Evolutionary conservation across 2,113 vertebrate species (phyloP), one percentile per base, ranked within the genome.

Genomic region (Silurus glanis): DNA sequence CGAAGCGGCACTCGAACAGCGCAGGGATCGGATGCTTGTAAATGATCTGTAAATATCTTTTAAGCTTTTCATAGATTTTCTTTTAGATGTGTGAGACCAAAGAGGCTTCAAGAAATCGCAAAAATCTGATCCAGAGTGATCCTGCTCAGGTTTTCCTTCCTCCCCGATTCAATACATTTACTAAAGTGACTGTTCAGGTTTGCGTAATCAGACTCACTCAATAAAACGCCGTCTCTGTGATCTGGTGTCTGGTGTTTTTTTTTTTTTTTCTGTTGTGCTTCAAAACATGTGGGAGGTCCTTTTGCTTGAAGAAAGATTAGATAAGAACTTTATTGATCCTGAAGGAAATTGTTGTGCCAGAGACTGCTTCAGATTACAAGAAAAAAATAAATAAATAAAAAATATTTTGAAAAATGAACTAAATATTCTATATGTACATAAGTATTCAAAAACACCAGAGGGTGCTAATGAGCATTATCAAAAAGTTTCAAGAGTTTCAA

Each of bases 1-100:
- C 66, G 23, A 62, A 84, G 88, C 87, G 90, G 91, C 92, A 91
- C 90, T 93, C 85, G 2, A 17, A 56, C 56, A 69, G 66, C 66
- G 81, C 69, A 9, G 69, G 12, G 1, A 76, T 69, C 37, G 61
- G 88, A 90, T 90, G 81, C 37, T 84, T 93, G 90, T 90, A 86
- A 89, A 92, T 88, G 87, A 89, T 91, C 90, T 94, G 93, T 94
- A 92, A 89, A 92, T 92, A 90, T 80, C 61, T 92, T 76, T 74
- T 87, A 72, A 37, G 62, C 37, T 83, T 85, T 82, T 25, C 67
- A 17, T 82, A 79, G 90, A 55, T 88, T 80, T 89, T 80, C 78
- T 80, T 82, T 45, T 76, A 58, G 66, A 90, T 75, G 89, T 87
- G 19, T 87, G 86, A 94, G 37, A 93, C 94, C 94, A 95, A 95